Evolutionary conservation across 2,797 vertebrate genomes (phyloP).

Genomic region (Bufotes viridis): DNA sequence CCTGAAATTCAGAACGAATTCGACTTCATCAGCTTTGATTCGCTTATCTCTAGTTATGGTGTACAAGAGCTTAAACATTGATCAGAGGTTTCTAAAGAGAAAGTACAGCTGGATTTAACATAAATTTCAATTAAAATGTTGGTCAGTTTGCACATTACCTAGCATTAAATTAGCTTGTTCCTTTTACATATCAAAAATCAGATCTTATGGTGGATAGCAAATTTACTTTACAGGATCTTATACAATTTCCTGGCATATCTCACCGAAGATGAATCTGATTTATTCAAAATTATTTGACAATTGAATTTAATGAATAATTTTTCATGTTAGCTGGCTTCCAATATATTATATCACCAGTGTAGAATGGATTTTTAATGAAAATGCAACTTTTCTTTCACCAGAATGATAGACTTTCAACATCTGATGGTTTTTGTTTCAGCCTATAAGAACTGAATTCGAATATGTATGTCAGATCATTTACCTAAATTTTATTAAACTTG

Average conservation of each 20-base stretch:
- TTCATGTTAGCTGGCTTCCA: constrained; percentile 58
- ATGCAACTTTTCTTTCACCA: constrained; percentile 55
- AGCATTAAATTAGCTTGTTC: constrained; percentile 1
- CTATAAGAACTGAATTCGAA: constrained; percentile 25
- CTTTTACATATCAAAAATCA: constrained; percentile 47
- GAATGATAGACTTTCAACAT: constrained; percentile 61
- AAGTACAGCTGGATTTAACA: not conserved
- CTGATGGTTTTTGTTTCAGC: constrained; percentile 56
- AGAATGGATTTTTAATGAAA: constrained; percentile 62
- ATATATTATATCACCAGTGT: constrained; percentile 48
- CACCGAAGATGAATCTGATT: constrained; percentile 59
- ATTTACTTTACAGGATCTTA: constrained; percentile 59
- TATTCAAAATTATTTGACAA: constrained; percentile 62
- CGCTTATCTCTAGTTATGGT: too few relatives aligned
- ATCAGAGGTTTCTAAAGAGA: not conserved
- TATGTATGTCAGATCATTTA: constrained; percentile 62
- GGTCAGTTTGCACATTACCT: constrained; percentile 1
- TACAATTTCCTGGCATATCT: constrained; percentile 60
- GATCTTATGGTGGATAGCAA: constrained; percentile 48
- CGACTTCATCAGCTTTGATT: too few relatives aligned
- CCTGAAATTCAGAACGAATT: too few relatives aligned
- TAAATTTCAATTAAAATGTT: constrained; percentile 1
- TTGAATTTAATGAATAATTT: constrained; percentile 64
- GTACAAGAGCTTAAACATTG: not conserved
- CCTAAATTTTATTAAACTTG: constrained; percentile 61